Conservation (phyloP, 2,113 vertebrate species). For the Eudyptes chrysolophus region DNA sequence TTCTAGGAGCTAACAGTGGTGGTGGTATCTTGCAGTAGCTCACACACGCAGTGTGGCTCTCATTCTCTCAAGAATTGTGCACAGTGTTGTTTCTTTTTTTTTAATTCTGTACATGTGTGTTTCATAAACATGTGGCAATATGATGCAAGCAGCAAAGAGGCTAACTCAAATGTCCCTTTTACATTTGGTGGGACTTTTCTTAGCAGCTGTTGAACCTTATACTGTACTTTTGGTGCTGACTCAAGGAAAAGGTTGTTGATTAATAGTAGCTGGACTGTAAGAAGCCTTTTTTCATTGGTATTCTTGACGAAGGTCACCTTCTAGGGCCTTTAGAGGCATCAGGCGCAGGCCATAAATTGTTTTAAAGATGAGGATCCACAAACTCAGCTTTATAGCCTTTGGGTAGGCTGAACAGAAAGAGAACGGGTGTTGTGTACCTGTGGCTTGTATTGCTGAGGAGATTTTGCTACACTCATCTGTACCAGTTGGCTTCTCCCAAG, state of each 20-base stretch:
- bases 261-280: not conserved
- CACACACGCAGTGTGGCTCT: fast-evolving
- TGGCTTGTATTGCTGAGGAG: not conserved
- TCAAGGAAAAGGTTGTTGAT: not conserved
- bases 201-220: not conserved
- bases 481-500: slow-evolving; percentile 22
- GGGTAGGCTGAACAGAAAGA: not conserved
- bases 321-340: not conserved
- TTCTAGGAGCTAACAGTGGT: not conserved
- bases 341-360: not conserved
- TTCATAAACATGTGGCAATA: not conserved
- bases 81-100: not conserved
- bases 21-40: not conserved
- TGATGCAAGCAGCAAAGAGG: not conserved
- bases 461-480: not conserved
- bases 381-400: not conserved
- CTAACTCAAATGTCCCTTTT: not conserved
- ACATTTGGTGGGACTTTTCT: not conserved
- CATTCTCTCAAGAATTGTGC: not conserved
- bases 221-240: not conserved
- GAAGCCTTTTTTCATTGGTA: not conserved
- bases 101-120: not conserved
- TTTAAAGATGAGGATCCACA: not conserved
- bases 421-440: not conserved
- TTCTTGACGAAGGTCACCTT: not conserved